phyloP scores from a whole-genome alignment of 37 sponge, comb jelly and placozoan genomes.

The Chondrilla cf. caribensis region DNA sequence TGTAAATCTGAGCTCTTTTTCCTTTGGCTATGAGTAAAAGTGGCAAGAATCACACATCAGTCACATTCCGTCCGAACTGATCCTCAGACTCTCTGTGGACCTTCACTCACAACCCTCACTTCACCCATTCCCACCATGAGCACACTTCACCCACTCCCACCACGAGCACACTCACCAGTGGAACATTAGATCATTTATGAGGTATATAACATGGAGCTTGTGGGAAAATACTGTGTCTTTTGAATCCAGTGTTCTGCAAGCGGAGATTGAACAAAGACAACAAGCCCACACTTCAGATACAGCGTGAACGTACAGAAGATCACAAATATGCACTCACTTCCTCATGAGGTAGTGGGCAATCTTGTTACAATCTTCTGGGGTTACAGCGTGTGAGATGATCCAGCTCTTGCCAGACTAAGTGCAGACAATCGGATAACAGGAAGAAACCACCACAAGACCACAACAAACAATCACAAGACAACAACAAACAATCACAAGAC shows the following conservation, averaged over 20 bases:
- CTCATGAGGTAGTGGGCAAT: slow-evolving; percentile 73
- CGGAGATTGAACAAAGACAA: too few species aligned
- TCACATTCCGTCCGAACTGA: not conserved
- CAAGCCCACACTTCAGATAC: not conserved
- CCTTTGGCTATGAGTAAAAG: slow-evolving; percentile 4
- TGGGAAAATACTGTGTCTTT: slow-evolving; percentile 59
- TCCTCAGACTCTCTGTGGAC: not conserved
- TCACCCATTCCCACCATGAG: not conserved
- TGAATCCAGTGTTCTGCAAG: slow-evolving; percentile 43
- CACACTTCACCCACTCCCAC: not conserved
- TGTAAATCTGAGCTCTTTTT: slow-evolving; percentile 3
- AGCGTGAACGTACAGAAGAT: not conserved
- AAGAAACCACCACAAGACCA: not conserved
- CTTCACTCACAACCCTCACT: not conserved
- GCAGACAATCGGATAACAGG: not conserved
- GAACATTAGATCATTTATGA: slow-evolving; percentile 92
- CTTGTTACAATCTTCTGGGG: slow-evolving; percentile 56
- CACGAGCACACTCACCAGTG: slow-evolving; percentile 75
- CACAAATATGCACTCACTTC: slow-evolving; percentile 56
- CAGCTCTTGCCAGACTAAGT: slow-evolving; percentile 85
- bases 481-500: too few species aligned
- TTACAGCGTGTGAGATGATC: slow-evolving; percentile 69
- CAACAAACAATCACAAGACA: too few species aligned
- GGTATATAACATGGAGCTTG: slow-evolving; percentile 88
- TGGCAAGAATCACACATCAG: not conserved